Evolutionary conservation across 2,113 vertebrate species (phyloP).

Genomic region (Coturnix japonica): DNA sequence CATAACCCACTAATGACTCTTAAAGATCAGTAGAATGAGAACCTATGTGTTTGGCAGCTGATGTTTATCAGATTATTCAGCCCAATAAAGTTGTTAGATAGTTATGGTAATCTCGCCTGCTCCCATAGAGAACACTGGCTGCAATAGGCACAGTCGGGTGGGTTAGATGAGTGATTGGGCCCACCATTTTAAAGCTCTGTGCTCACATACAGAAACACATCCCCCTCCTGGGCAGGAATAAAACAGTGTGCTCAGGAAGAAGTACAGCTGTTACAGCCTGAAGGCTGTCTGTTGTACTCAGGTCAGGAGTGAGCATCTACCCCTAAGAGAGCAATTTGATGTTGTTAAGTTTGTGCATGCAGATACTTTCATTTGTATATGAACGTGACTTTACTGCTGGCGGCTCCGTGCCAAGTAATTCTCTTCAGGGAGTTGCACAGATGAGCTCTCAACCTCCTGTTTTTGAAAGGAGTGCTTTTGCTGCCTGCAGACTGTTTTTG

Average conservation of each 20-base stretch:
- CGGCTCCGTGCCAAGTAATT: background rate
- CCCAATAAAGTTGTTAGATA: background rate
- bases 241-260: background rate
- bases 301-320: background rate
- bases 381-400: background rate
- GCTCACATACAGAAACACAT: background rate
- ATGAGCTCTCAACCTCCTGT: background rate
- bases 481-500: background rate
- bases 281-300: background rate
- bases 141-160: background rate
- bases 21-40: background rate
- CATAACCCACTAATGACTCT: background rate
- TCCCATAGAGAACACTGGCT: background rate
- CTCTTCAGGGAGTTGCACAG: background rate
- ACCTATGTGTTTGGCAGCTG: background rate
- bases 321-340: background rate
- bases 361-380: background rate
- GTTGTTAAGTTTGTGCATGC: background rate
- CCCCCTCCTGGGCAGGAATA: rapidly evolving
- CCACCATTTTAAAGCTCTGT: background rate
- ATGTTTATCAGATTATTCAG: background rate
- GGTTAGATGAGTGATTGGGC: background rate
- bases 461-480: background rate
- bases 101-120: background rate
- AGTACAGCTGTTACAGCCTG: background rate